Percentiles rank a stretch among this genome's conserved stretches.
Conservation (phyloP, 2,113 vertebrate genomes). For the Festucalex cinctus region DNA sequence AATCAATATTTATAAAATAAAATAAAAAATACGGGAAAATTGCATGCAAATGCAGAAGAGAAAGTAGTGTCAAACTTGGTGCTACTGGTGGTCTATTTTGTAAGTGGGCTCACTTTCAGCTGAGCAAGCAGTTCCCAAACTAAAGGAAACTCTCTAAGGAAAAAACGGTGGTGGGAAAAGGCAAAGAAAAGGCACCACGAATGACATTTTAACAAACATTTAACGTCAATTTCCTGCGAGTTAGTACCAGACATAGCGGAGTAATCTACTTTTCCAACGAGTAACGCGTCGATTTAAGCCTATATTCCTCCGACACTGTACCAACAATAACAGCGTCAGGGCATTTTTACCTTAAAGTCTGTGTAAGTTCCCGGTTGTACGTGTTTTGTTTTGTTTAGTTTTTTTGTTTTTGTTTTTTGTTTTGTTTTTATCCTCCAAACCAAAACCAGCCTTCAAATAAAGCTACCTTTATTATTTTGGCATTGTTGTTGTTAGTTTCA, state of each 20-base stretch:
- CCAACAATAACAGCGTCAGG: background rate
- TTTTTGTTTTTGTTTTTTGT: no score
- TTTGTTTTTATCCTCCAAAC: background rate
- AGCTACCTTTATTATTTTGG: background rate
- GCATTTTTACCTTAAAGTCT: no score
- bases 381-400: background rate
- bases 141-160: slow-evolving; percentile 44
- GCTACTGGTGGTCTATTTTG: slow-evolving; percentile 17
- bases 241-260: background rate
- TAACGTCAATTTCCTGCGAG: background rate
- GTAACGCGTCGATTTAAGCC: slow-evolving; percentile 4
- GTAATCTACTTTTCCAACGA: slow-evolving; percentile 4
- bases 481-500: background rate
- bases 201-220: background rate
- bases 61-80: slow-evolving; percentile 31
- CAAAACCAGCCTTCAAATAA: no score
- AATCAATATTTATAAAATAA: background rate
- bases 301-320: slow-evolving; percentile 4
- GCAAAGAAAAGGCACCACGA: slow-evolving; percentile 21
- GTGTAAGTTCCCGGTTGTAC: background rate
- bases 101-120: slow-evolving; percentile 53
- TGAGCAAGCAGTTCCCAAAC: slow-evolving; percentile 59
- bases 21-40: background rate
- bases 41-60: slow-evolving; percentile 12
- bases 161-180: background rate